Conservation (phyloP, 2,113 vertebrate species). For the Ammodytes marinus region DNA sequence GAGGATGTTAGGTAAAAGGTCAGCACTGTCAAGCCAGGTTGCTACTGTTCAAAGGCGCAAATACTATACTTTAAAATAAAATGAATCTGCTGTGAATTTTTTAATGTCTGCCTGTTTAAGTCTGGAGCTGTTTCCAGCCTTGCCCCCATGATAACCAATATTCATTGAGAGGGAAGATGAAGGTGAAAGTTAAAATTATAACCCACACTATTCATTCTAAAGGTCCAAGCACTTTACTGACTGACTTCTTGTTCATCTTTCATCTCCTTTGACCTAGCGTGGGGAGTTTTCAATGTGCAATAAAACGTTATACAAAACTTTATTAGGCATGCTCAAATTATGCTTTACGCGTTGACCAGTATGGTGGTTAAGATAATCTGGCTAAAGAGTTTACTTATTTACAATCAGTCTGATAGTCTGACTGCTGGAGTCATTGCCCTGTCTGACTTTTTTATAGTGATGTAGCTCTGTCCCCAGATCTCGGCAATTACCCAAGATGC, state of each 20-base stretch:
- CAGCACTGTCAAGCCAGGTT: neutral
- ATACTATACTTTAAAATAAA: too few species aligned
- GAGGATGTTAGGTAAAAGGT: conserved; percentile 9
- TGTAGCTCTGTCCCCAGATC: conserved; percentile 8
- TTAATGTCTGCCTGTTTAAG: neutral
- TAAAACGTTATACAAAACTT: neutral
- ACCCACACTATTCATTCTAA: neutral
- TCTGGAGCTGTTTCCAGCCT: neutral
- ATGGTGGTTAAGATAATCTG: neutral
- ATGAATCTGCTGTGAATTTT: too few species aligned
- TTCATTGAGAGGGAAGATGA: neutral
- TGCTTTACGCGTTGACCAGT: neutral
- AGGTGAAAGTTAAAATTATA: neutral
- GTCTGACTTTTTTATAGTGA: neutral
- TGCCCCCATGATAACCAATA: neutral
- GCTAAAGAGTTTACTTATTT: neutral
- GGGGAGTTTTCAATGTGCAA: neutral
- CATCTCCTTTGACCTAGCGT: neutral
- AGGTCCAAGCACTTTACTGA: neutral
- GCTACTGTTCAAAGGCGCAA: neutral
- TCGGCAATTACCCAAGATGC: conserved; percentile 6
- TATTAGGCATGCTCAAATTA: neutral
- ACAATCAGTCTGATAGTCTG: neutral
- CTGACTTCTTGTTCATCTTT: neutral
- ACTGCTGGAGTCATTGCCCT: neutral